Percentiles rank a stretch among this genome's conserved stretches.
phyloP scores from a whole-genome alignment of 2,113 vertebrate species.

The Brachirus orientalis region DNA sequence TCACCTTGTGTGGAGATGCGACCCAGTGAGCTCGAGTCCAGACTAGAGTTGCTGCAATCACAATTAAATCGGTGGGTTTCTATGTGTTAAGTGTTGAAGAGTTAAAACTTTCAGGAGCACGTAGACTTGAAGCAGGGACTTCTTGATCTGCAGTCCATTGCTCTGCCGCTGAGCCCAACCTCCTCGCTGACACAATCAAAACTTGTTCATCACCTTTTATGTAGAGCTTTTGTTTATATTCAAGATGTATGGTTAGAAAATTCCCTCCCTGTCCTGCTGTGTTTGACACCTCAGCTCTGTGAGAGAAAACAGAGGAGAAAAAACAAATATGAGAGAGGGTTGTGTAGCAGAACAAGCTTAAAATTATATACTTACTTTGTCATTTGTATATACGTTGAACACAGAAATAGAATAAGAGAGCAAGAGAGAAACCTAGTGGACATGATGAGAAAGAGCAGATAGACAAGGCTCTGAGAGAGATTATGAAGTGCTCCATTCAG shows the following conservation, averaged over 20 bases:
- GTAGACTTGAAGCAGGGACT: slow-evolving; percentile 85
- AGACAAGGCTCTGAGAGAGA: not conserved
- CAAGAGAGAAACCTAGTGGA: slow-evolving; percentile 27
- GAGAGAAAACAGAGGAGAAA: too few relatives aligned
- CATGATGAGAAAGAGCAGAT: not conserved
- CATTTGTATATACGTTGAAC: not conserved
- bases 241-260: not conserved
- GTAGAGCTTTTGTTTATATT: not conserved
- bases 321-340: too few relatives aligned
- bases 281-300: too few relatives aligned
- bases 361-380: too few relatives aligned
- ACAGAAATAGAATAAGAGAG: not conserved
- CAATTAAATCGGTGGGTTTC: slow-evolving; percentile 89
- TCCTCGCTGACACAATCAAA: too few relatives aligned
- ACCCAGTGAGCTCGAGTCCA: slow-evolving; percentile 86
- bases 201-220: too few relatives aligned
- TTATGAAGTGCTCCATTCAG: too few relatives aligned
- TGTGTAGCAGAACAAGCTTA: too few relatives aligned
- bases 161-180: slow-evolving; percentile 93
- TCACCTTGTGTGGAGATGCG: slow-evolving; percentile 71
- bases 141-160: slow-evolving; percentile 94
- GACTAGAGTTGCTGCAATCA: slow-evolving; percentile 91
- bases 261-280: too few relatives aligned
- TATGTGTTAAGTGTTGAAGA: not conserved
- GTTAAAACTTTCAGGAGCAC: slow-evolving; percentile 71